phyloP scores from a whole-genome alignment of 1,140 invertebrate genomes.

The Drosophila insularis region DNA sequence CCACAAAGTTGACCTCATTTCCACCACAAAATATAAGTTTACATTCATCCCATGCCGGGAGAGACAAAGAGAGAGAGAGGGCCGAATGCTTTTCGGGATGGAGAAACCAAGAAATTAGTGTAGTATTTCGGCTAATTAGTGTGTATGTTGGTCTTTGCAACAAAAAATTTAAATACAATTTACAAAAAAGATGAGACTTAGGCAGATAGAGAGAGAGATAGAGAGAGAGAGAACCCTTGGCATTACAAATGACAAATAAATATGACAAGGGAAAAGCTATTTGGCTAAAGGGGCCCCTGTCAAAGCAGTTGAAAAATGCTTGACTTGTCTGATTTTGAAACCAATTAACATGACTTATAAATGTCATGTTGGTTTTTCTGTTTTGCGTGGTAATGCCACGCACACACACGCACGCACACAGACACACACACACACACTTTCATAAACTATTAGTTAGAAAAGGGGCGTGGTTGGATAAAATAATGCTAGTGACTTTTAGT shows the following conservation, averaged over 20 bases:
- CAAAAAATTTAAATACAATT: constrained; percentile 49
- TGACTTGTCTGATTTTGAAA: constrained; percentile 45
- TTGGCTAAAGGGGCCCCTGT: constrained; percentile 22
- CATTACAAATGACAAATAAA: constrained; percentile 41
- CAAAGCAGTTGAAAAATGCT: constrained; percentile 29
- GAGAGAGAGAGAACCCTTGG: constrained; percentile 8
- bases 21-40: constrained; percentile 9
- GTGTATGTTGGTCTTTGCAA: constrained; percentile 5
- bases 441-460: not conserved
- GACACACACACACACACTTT: not conserved
- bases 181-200: constrained; percentile 1
- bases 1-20: constrained; percentile 64
- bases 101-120: constrained; percentile 50
- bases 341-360: constrained; percentile 68
- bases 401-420: constrained; percentile 19
- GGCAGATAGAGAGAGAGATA: no score
- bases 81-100: not conserved
- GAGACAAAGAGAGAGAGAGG: constrained; percentile 2
- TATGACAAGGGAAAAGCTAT: constrained; percentile 44
- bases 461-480: constrained; percentile 21
- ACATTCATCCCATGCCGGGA: not conserved
- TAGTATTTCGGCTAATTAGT: constrained; percentile 63
- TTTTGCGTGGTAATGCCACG: not conserved
- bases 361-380: constrained; percentile 51
- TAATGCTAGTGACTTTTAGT: constrained; percentile 37